phyloP scores from a whole-genome alignment of 37 sponge, comb jelly and placozoan genomes.

The Aplysina aerophoba region DNA sequence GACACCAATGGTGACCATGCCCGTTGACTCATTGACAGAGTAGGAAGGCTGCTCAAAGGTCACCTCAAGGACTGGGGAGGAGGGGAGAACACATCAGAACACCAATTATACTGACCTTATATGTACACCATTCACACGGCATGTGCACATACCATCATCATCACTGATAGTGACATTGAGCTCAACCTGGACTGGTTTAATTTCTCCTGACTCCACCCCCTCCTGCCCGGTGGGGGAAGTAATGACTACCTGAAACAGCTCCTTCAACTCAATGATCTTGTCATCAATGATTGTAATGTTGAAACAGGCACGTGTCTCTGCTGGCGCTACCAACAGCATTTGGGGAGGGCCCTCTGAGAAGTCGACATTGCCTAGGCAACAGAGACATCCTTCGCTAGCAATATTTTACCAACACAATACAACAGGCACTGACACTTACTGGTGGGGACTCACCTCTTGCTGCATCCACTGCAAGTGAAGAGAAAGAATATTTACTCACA shows the following conservation, averaged over 20 bases:
- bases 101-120: not conserved
- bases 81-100: not conserved
- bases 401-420: too few species aligned
- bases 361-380: not conserved
- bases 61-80: not conserved
- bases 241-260: constrained; percentile 25
- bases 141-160: constrained; percentile 46
- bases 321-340: not conserved
- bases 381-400: not conserved
- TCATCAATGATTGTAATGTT: constrained; percentile 38
- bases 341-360: not conserved
- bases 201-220: not conserved
- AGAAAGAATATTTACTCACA: too few species aligned
- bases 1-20: constrained; percentile 19
- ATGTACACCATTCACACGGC: not conserved
- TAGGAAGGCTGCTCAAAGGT: constrained; percentile 23
- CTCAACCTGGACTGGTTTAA: not conserved
- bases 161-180: constrained; percentile 31
- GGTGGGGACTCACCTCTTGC: constrained; percentile 14
- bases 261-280: constrained; percentile 16
- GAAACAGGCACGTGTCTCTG: too few species aligned
- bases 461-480: not conserved
- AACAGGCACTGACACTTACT: not conserved
- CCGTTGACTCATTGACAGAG: constrained; percentile 21
- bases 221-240: not conserved